phyloP scores from a whole-genome alignment of 2,113 vertebrate species.

The Lipophrys pholis region DNA sequence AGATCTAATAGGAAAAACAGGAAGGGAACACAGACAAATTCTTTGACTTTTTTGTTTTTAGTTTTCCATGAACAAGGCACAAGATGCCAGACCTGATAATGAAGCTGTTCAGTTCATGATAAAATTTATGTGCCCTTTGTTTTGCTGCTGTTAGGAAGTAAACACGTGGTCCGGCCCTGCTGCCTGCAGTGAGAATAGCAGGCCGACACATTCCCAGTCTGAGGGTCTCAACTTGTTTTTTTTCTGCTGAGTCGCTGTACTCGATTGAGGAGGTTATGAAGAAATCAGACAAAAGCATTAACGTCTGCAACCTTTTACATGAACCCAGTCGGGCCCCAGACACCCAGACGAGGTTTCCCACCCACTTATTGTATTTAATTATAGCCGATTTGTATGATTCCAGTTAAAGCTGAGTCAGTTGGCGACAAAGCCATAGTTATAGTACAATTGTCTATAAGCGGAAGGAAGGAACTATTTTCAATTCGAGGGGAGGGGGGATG shows the following conservation, averaged over 20 bases:
- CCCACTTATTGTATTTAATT: conserved; percentile 43
- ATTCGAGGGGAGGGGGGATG: too few relatives aligned
- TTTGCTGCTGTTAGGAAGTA: conserved; percentile 43
- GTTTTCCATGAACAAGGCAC: conserved; percentile 19
- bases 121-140: conserved; percentile 55
- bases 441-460: too few relatives aligned
- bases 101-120: conserved; percentile 18
- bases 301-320: conserved; percentile 50
- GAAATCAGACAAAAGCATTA: conserved; percentile 52
- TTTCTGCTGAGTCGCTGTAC: background rate
- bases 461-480: too few relatives aligned
- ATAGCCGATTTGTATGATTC: conserved; percentile 35
- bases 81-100: conserved; percentile 51
- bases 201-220: conserved; percentile 58
- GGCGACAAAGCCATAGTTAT: too few relatives aligned
- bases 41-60: background rate
- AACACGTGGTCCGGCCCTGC: conserved; percentile 24
- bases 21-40: background rate
- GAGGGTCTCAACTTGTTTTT: conserved; percentile 7
- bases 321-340: conserved; percentile 24
- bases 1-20: background rate
- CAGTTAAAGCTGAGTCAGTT: conserved; percentile 5
- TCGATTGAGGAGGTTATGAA: conserved; percentile 1
- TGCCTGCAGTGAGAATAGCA: conserved; percentile 54
- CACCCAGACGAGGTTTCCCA: conserved; percentile 33